Evolutionary conservation across 2,888 invertebrate genomes (phyloP).

Genomic region (Philhelius pedissequus): DNA sequence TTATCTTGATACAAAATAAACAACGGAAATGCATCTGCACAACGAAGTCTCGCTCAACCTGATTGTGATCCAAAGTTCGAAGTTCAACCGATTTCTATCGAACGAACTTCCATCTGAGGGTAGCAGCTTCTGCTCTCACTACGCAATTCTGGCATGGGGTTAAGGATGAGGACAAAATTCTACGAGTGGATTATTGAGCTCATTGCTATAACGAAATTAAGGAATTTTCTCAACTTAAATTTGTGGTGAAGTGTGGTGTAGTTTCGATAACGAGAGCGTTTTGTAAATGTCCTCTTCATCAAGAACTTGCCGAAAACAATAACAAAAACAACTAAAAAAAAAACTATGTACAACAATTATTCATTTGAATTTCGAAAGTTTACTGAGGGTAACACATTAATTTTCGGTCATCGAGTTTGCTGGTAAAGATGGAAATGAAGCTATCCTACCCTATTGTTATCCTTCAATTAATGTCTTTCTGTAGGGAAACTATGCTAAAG

Average conservation of each 20-base stretch:
- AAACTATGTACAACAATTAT: constrained; percentile 14
- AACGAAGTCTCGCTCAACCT: constrained; percentile 17
- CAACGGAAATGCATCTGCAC: constrained; percentile 37
- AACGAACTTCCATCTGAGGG: constrained; percentile 17
- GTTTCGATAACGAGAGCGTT: not conserved
- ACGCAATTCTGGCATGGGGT: not conserved
- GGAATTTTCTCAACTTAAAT: constrained; percentile 22
- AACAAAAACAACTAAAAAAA: not conserved
- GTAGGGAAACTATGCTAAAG: constrained; percentile 19
- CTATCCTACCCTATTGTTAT: constrained; percentile 8
- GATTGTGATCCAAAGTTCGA: constrained; percentile 21
- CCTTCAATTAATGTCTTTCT: constrained; percentile 33
- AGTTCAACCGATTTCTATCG: constrained; percentile 40
- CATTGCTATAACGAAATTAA: constrained; percentile 46
- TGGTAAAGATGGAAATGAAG: not conserved
- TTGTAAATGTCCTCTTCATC: not conserved
- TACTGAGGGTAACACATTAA: constrained; percentile 37
- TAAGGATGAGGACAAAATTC: not conserved
- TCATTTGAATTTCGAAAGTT: constrained; percentile 33
- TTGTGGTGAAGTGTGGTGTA: constrained; percentile 28
- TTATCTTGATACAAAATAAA: constrained; percentile 30
- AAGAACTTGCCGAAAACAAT: not conserved
- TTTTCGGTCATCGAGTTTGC: constrained; percentile 21
- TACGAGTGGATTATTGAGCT: not conserved
- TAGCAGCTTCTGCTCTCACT: not conserved